These are phyloP conservation scores for Drosophila oshimai DNA, from an alignment of 1,140 invertebrate species.

Conservation along the genomic window DNA sequence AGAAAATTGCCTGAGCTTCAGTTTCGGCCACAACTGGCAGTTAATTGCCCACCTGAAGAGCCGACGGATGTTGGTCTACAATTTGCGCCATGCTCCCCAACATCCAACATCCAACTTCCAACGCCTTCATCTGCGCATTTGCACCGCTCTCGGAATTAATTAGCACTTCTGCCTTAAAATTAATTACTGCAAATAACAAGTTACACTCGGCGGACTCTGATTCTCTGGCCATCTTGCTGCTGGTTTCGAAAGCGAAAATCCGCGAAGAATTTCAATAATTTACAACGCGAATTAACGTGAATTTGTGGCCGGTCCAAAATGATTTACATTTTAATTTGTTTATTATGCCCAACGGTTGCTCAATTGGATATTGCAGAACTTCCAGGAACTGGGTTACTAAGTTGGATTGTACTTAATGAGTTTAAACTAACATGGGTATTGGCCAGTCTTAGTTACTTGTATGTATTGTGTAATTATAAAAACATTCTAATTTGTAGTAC, in stretches of 20 bases:
- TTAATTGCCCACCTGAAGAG: slow-evolving; percentile 25
- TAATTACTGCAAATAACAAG: slow-evolving; percentile 78
- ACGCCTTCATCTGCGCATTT: slow-evolving; percentile 39
- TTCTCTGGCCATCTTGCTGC: slow-evolving; percentile 14
- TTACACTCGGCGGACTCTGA: slow-evolving; percentile 57
- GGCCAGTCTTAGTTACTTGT: no score
- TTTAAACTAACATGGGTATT: no score
- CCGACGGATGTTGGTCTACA: slow-evolving; percentile 43
- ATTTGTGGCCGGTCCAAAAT: slow-evolving; percentile 23
- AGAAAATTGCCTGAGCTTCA: slow-evolving; percentile 22
- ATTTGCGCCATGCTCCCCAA: slow-evolving; percentile 41
- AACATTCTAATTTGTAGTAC: no score
- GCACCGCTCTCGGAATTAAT: slow-evolving; percentile 58
- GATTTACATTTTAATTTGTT: slow-evolving; percentile 66
- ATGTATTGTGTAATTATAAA: no score
- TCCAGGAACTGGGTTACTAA: neutral
- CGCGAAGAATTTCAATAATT: slow-evolving; percentile 50
- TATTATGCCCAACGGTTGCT: slow-evolving; percentile 29
- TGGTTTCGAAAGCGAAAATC: slow-evolving; percentile 67
- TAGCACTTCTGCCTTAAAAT: slow-evolving; percentile 72
- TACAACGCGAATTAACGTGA: slow-evolving; percentile 5
- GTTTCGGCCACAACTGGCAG: slow-evolving; percentile 24
- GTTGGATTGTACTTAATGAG: no score
- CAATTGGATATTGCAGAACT: slow-evolving; percentile 12
- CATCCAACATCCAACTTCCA: no score